Conservation (phyloP, 2,113 vertebrate genomes). For the Eira barbara region DNA sequence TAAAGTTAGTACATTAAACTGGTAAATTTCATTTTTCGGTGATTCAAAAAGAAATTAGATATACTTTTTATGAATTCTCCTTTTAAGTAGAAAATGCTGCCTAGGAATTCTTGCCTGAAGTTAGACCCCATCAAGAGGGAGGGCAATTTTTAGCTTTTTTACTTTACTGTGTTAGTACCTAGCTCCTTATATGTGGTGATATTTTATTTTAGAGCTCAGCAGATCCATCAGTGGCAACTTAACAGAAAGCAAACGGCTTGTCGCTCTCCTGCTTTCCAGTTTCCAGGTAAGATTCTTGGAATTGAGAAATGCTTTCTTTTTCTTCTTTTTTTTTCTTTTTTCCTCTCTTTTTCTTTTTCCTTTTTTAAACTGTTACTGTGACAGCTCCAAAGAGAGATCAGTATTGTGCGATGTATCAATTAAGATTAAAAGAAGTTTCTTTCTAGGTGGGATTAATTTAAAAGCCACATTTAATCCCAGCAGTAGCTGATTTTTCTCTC, state of each 20-base stretch:
- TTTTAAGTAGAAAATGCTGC: background rate
- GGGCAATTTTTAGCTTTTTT: background rate
- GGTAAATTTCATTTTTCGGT: background rate
- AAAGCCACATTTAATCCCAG: background rate
- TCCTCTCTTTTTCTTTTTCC: background rate
- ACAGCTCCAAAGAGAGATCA: background rate
- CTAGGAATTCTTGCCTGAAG: background rate
- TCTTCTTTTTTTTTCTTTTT: too few relatives aligned
- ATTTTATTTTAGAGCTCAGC: slow-evolving; percentile 78
- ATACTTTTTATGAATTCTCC: background rate
- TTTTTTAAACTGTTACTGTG: background rate
- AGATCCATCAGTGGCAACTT: slow-evolving; percentile 77
- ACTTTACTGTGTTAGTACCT: background rate
- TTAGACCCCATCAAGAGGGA: background rate
- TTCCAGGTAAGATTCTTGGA: slow-evolving; percentile 75
- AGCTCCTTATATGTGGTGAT: background rate
- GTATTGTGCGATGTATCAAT: background rate
- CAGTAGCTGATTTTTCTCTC: background rate
- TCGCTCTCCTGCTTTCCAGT: slow-evolving; percentile 76
- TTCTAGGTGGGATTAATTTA: background rate
- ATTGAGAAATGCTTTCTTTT: background rate
- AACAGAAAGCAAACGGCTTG: slow-evolving; percentile 78
- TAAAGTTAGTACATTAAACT: background rate
- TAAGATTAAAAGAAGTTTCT: slow-evolving; percentile 25
- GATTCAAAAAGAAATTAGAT: background rate